These are phyloP conservation scores for Zaprionus capensis DNA, from an alignment of 1,140 invertebrate genomes.

Conservation along the genomic window DNA sequence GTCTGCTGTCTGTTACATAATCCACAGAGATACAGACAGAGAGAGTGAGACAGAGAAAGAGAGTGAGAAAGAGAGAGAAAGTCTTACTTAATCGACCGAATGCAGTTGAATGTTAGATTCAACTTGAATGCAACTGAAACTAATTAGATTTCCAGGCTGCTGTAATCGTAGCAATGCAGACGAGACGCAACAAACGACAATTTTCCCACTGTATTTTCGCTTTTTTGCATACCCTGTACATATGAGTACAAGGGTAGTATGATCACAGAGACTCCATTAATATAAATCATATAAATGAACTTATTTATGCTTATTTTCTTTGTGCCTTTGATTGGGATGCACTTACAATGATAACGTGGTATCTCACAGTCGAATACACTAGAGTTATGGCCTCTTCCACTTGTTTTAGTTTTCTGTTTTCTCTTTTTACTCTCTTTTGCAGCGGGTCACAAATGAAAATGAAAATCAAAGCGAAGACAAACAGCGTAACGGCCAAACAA, in stretches of 20 bases:
- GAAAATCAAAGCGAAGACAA: conserved; percentile 68
- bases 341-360: not conserved
- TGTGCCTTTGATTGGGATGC: too few species aligned
- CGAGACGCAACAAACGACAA: conserved; percentile 67
- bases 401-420: not conserved
- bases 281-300: too few species aligned
- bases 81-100: conserved; percentile 66
- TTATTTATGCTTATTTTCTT: too few species aligned
- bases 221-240: conserved; percentile 42
- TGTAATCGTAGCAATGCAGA: conserved; percentile 58
- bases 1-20: conserved; percentile 53
- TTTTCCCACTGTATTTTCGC: conserved; percentile 79
- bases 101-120: conserved; percentile 65
- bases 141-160: conserved; percentile 76
- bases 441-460: conserved; percentile 25
- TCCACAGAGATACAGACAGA: conserved; percentile 16
- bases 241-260: not conserved
- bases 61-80: conserved; percentile 46
- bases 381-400: not conserved
- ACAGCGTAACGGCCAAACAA: conserved; percentile 48
- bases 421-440: conserved; percentile 41
- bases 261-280: too few species aligned
- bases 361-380: not conserved
- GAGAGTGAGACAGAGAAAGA: conserved; percentile 23
- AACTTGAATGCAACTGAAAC: conserved; percentile 70